phyloP scores from a whole-genome alignment of 2,888 invertebrate species.

The Pseudococcus longispinus region DNA sequence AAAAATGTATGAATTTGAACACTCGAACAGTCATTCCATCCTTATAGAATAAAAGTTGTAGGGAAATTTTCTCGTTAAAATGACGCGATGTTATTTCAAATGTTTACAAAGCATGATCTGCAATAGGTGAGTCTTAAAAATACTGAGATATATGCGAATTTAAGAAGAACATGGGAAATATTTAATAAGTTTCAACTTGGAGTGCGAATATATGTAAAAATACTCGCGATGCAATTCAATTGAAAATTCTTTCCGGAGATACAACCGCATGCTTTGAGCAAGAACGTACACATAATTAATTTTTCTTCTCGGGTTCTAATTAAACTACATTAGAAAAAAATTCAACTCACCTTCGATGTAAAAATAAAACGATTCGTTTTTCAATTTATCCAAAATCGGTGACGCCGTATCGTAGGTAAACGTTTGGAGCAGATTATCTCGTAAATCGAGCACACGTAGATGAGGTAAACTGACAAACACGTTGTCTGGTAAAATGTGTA shows the following conservation, averaged over 20 bases:
- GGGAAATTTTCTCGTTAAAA: not conserved
- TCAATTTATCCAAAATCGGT: conserved; percentile 79
- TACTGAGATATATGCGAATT: not conserved
- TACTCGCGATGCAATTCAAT: not conserved
- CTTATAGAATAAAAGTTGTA: not conserved
- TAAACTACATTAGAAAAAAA: not conserved
- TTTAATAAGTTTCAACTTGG: not conserved
- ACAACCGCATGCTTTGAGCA: too few species aligned
- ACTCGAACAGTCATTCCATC: too few species aligned
- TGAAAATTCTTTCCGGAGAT: too few species aligned
- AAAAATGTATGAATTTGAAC: not conserved
- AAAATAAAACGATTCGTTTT: conserved; percentile 76
- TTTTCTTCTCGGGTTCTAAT: not conserved
- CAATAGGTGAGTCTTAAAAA: not conserved
- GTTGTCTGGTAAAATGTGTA: conserved; percentile 74
- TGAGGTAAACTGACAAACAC: conserved; percentile 77
- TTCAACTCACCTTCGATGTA: conserved; percentile 74
- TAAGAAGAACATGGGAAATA: not conserved
- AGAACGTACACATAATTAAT: too few species aligned
- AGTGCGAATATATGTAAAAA: not conserved
- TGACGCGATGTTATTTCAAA: not conserved
- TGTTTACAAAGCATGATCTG: not conserved
- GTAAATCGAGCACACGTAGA: conserved; percentile 76
- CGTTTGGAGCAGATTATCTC: conserved; percentile 78
- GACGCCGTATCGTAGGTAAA: conserved; percentile 78